Percentiles rank a stretch among this genome's conserved stretches.
phyloP scores from a whole-genome alignment of 1,140 invertebrate species.

The Aphidius ervi region DNA sequence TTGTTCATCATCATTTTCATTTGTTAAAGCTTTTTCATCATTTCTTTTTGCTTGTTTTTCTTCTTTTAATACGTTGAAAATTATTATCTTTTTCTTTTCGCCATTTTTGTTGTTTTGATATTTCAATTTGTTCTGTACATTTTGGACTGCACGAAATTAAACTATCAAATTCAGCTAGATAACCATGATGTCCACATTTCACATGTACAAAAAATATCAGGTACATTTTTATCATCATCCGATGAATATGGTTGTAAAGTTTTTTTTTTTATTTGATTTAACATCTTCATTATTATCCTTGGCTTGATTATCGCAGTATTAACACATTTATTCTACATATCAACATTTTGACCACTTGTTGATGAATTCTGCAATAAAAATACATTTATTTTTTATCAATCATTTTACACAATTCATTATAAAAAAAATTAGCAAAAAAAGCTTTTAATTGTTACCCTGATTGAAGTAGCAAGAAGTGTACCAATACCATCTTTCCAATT shows the following conservation, averaged over 20 bases:
- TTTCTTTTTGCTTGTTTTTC: slow-evolving; percentile 24
- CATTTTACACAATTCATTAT: too few relatives aligned
- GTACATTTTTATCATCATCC: slow-evolving; percentile 31
- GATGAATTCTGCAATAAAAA: too few relatives aligned
- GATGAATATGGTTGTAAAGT: too few relatives aligned
- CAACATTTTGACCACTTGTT: too few relatives aligned
- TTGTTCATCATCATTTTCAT: too few relatives aligned
- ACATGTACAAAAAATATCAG: slow-evolving; percentile 66
- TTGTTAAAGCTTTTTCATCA: slow-evolving; percentile 15
- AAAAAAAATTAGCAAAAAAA: slow-evolving; percentile 40
- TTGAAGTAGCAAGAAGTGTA: slow-evolving; percentile 69
- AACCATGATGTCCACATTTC: slow-evolving; percentile 82
- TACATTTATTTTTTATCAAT: too few relatives aligned
- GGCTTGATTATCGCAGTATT: background rate
- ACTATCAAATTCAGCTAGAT: slow-evolving; percentile 76
- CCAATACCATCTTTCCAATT: slow-evolving; percentile 80
- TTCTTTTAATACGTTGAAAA: slow-evolving; percentile 34
- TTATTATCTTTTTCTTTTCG: slow-evolving; percentile 48
- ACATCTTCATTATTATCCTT: slow-evolving; percentile 57
- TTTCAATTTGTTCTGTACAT: slow-evolving; percentile 46
- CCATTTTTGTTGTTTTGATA: slow-evolving; percentile 39
- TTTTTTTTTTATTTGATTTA: slow-evolving; percentile 38
- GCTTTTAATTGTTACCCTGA: slow-evolving; percentile 58
- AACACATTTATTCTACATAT: background rate
- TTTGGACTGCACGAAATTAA: slow-evolving; percentile 62